Conservation (phyloP, 2,113 vertebrate species). For the Sylvia atricapilla region DNA sequence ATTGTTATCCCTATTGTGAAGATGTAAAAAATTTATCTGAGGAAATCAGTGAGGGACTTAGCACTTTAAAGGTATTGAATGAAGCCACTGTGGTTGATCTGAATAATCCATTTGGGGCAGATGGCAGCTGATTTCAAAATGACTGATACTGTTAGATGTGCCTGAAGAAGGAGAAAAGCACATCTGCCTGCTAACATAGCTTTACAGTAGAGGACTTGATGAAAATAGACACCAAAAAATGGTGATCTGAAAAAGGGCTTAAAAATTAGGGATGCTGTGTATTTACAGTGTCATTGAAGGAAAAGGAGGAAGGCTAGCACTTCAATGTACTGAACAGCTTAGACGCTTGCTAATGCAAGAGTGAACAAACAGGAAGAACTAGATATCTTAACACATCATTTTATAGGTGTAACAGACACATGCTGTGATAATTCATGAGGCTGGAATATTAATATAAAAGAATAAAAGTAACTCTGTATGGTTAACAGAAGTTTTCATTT, state of each 20-base stretch:
- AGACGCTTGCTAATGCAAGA: neutral
- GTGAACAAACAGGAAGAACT: constrained; percentile 24
- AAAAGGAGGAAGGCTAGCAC: neutral
- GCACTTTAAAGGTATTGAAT: neutral
- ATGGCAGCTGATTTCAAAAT: neutral
- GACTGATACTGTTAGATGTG: neutral
- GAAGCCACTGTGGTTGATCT: neutral
- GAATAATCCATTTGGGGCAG: neutral
- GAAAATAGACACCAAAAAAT: neutral
- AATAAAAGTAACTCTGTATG: neutral
- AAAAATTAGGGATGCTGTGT: neutral
- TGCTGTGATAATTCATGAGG: constrained; percentile 6
- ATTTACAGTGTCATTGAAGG: neutral
- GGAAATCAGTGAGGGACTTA: constrained; percentile 12
- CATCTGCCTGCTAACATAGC: neutral
- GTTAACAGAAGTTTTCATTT: neutral
- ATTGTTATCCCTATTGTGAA: neutral
- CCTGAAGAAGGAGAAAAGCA: neutral
- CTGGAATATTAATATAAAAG: constrained; percentile 26
- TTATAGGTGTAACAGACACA: neutral
- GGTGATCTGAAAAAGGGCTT: neutral
- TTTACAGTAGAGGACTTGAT: neutral
- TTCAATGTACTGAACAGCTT: neutral
- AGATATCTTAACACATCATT: neutral
- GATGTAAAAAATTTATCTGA: neutral